Base-by-base conservation (phyloP, 2,113 vertebrate species). In the Nettapus auritus region DNA sequence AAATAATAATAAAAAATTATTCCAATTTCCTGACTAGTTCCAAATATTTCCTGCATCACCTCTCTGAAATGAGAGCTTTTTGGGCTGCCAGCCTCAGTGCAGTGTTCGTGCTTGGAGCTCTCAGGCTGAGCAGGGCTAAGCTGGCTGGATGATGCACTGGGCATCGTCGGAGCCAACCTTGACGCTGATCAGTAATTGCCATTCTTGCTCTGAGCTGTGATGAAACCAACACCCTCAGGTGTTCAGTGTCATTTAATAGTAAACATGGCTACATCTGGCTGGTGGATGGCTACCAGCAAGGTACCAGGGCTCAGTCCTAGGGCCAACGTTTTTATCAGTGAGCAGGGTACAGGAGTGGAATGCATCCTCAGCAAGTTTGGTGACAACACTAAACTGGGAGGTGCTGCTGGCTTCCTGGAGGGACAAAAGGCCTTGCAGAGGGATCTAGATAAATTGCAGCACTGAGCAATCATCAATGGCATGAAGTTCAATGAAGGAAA, bases 221-320 rank as follows among this genome's bases (percentile, higher is more conserved):
- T 0, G 1, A 57, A 55, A 13, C 22, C 11, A 22, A 3, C 1
- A 1, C 5, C 33, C 21, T 73, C 16, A 1, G 3, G 17, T 13
- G 8, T 5, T 69, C 62, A 50, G 23, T 6, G 23, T 29, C 22
- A 62, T 25, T 48, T 48, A 21, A 21, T 48, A 17, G 60, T 25
- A 38, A 38, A 28, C 15, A 16, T 34, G 36, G 36, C 60, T 38
- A 38, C 10, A 8, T 18, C 25, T 63, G 25, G 23, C 60, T 63
- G 60, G 34, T 12, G 15, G 34, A 26, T 26, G 60, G 60, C 17
- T 25, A 28, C 25, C 36, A 26, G 59, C 23, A 25, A 25, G 12
- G 50, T 26, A 26, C 52, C 52, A 53, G 22, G 34, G 59, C 59
- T 62, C 59, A 13, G n/a, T 6, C 23, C 22, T 25, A 25, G 23